Percentiles rank a stretch among this genome's conserved stretches.
Conservation (phyloP, 2,113 vertebrate species). For the Ictidomys tridecemlineatus region DNA sequence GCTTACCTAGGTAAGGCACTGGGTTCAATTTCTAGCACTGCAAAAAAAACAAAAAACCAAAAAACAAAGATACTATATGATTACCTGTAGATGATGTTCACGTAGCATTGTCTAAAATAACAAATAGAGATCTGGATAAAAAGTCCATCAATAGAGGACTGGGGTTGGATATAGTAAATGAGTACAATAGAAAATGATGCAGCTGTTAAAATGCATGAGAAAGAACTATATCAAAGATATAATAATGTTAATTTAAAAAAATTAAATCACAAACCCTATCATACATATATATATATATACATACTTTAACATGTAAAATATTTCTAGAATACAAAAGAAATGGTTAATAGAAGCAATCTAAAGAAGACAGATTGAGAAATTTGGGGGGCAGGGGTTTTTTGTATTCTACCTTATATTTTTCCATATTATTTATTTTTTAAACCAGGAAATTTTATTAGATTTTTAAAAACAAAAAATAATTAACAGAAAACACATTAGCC, state of each 20-base stretch:
- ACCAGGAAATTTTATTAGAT: slow-evolving; percentile 15
- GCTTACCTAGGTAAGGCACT: not conserved
- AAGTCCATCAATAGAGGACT: not conserved
- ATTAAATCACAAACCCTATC: not conserved
- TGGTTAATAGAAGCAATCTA: slow-evolving; percentile 3
- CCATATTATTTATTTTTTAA: slow-evolving; percentile 3
- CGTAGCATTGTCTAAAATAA: not conserved
- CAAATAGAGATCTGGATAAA: not conserved
- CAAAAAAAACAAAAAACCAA: no score
- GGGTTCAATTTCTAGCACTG: no score
- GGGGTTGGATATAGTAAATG: not conserved
- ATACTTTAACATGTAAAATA: not conserved
- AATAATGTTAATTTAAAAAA: not conserved
- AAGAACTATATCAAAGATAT: not conserved
- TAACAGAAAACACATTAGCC: slow-evolving; percentile 47
- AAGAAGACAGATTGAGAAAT: not conserved
- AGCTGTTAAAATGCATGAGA: slow-evolving; percentile 24
- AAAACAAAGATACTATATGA: not conserved
- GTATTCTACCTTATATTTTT: slow-evolving; percentile 17
- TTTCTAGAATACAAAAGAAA: slow-evolving; percentile 27
- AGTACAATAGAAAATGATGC: slow-evolving; percentile 8
- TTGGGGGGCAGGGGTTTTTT: not conserved
- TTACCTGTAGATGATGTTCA: slow-evolving; percentile 17
- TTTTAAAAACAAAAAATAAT: slow-evolving; percentile 56
- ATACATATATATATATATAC: not conserved